Evolutionary conservation across 2,797 vertebrate species (phyloP), one percentile per base, ranked within the genome.

Genomic region (Malurus splendens): DNA sequence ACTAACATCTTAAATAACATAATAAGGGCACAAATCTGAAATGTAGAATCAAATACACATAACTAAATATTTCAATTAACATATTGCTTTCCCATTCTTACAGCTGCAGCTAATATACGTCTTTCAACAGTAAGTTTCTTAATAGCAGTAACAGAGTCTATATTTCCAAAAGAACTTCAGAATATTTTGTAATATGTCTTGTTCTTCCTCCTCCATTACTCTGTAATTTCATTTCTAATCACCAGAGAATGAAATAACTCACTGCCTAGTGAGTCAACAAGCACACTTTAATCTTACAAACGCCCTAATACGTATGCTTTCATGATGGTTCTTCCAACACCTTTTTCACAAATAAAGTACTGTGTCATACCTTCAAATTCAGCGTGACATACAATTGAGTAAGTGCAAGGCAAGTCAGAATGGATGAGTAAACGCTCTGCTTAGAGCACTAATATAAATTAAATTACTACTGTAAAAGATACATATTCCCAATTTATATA

Each of bases 21-120:
- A 78, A 82, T 86, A 59, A 93, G 87, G 57, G 60, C 65, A 87
- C 16, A 87, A 39, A 79, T 90, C 45, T 81, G 54, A 86, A 68
- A 20, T 38, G 16, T 2, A 45, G 33, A 24, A 85, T 47, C 82
- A 74, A 77, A 79, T 59, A 38, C 2, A 88, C 1, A 6, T 15
- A 65, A 52, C 24, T 70, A 80, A 71, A 33, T 72, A 60, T 36
- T 89, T 87, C 42, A 64, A 42, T 39, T 59, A 30, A n/a, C 27
- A 14, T 38, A 41, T n/a, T 36, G 18, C 16, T 71, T 70, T 92
- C 30, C 20, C 28, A 68, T 22, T 68, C 50, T 70, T 73, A 64
- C 1, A 66, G 33, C 18, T 66, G 20, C 15, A 24, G 3, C 59
- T 55, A 45, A 57, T 27, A 19, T 1, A 73, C 16, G 52, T 87